Evolutionary conservation across 2,888 invertebrate species (phyloP).

Genomic region (Carabus problematicus): DNA sequence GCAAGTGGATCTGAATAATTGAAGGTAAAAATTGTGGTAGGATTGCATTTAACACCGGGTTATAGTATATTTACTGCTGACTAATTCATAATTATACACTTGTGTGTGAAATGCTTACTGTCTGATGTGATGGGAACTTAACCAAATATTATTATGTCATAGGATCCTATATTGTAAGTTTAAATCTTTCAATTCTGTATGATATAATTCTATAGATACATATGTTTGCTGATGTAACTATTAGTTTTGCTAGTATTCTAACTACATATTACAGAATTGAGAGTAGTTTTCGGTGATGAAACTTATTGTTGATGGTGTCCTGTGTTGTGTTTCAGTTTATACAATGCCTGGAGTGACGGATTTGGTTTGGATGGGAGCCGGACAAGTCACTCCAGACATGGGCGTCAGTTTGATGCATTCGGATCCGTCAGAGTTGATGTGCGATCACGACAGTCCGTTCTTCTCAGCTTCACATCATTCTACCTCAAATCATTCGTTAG

Average conservation of each 20-base stretch:
- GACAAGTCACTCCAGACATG: conserved; percentile 61
- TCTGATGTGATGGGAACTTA: too few relatives aligned
- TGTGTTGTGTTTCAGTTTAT: conserved; percentile 52
- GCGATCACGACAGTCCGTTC: conserved; percentile 59
- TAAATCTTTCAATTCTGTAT: neutral
- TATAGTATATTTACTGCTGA: too few relatives aligned
- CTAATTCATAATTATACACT: too few relatives aligned
- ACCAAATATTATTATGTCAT: too few relatives aligned
- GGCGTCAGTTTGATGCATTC: conserved; percentile 58
- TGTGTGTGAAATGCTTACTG: too few relatives aligned
- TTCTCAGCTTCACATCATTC: conserved; percentile 60
- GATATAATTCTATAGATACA: too few relatives aligned
- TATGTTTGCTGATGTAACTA: neutral
- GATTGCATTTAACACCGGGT: too few relatives aligned
- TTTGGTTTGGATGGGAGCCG: conserved; percentile 74
- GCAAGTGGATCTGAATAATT: too few relatives aligned
- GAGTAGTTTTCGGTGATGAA: too few relatives aligned
- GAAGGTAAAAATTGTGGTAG: too few relatives aligned
- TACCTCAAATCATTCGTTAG: conserved; percentile 61
- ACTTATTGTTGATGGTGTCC: conserved; percentile 12
- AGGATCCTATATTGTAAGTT: too few relatives aligned
- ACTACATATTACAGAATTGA: neutral
- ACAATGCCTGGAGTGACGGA: conserved; percentile 66
- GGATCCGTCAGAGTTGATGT: conserved; percentile 57
- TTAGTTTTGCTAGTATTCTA: neutral